Evolutionary conservation across 1,140 invertebrate genomes (phyloP).

Genomic region (Drosophila repletoides): DNA sequence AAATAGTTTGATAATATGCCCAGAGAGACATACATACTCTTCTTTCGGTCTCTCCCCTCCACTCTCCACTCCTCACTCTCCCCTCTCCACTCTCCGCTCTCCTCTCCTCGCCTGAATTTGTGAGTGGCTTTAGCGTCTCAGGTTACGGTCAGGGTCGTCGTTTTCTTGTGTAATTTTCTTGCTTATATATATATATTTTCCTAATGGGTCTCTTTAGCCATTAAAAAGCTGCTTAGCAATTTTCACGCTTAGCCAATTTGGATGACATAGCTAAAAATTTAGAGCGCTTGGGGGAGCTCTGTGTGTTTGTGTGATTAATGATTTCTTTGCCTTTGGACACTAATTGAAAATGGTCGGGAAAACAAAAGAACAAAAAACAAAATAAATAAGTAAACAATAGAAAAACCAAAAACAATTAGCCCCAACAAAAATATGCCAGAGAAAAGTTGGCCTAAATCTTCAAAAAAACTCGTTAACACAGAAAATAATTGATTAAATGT

Average conservation of each 20-base stretch:
- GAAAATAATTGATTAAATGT: too few relatives aligned
- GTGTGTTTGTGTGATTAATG: constrained; percentile 60
- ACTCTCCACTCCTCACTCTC: too few relatives aligned
- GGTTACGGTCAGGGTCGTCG: constrained; percentile 53
- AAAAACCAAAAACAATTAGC: constrained; percentile 9
- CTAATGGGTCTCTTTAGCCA: constrained; percentile 6
- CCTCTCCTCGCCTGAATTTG: neutral
- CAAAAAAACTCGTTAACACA: too few relatives aligned
- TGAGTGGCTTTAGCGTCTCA: constrained; percentile 23
- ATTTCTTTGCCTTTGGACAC: constrained; percentile 68
- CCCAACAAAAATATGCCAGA: neutral
- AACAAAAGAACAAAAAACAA: constrained; percentile 6
- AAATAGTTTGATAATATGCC: constrained; percentile 66
- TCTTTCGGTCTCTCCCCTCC: too few relatives aligned
- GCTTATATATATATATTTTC: too few relatives aligned
- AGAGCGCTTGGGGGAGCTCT: neutral
- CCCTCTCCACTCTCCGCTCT: too few relatives aligned
- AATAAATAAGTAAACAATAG: constrained; percentile 27
- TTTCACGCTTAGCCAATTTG: constrained; percentile 41
- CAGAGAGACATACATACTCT: neutral
- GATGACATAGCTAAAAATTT: constrained; percentile 58
- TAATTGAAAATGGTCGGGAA: constrained; percentile 68
- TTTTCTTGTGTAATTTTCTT: too few relatives aligned
- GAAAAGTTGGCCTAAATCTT: neutral
- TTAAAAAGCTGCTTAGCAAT: constrained; percentile 51